Percentiles rank a stretch among this genome's conserved stretches.
Evolutionary conservation across 1,140 invertebrate species (phyloP).

Genomic region (Drosophila auraria): DNA sequence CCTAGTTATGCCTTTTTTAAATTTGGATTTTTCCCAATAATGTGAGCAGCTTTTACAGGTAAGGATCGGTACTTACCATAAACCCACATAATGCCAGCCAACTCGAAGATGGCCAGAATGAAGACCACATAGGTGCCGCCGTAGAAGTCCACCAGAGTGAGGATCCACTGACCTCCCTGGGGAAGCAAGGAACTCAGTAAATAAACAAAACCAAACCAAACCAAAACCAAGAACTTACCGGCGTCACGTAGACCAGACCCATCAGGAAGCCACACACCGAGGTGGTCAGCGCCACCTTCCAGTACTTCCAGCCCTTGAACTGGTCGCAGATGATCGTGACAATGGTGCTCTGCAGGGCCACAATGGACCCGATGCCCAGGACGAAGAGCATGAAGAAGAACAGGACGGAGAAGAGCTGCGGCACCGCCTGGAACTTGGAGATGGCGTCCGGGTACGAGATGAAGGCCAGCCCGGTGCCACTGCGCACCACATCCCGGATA

Average conservation of each 20-base stretch:
- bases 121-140: conserved; percentile 93
- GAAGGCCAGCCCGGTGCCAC: conserved; percentile 92
- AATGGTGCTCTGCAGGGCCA: conserved; percentile 89
- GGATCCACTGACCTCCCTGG: conserved; percentile 94
- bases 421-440: conserved; percentile 91
- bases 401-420: conserved; percentile 91
- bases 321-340: conserved; percentile 90
- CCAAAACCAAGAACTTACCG: conserved; percentile 86
- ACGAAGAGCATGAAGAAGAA: conserved; percentile 97
- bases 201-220: background rate
- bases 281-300: conserved; percentile 87
- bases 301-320: conserved; percentile 88
- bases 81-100: conserved; percentile 90
- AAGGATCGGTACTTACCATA: conserved; percentile 88
- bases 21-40: too few relatives aligned
- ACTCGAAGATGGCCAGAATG: conserved; percentile 90
- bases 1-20: too few relatives aligned
- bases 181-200: conserved; percentile 57
- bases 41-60: background rate
- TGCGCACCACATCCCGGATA: conserved; percentile 87
- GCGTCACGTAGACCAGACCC: conserved; percentile 92
- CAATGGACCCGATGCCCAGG: conserved; percentile 91
- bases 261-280: conserved; percentile 88
- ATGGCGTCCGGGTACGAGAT: conserved; percentile 96
- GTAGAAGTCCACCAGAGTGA: conserved; percentile 94